A percentile compares a stretch with the other conserved stretches of the same genome.
These are phyloP conservation scores for Cydia strobilella DNA, from an alignment of 1,140 invertebrate genomes.

Conservation along the genomic window DNA sequence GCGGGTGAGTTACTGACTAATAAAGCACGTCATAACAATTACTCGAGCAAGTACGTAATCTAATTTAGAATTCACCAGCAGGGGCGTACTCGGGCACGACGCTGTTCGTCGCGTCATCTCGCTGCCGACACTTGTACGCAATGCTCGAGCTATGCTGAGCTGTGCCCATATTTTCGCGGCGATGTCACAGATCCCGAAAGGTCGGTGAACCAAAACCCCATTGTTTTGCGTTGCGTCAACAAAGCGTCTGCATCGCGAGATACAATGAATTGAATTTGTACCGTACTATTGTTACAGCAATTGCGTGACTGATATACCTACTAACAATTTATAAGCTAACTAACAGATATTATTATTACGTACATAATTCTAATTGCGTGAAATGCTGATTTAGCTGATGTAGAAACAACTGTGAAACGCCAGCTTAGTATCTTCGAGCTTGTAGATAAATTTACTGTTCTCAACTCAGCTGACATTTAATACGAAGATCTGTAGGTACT, in stretches of 20 bases:
- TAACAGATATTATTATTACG: conserved; percentile 31
- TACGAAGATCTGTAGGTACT: conserved; percentile 10
- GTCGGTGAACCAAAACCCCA: conserved; percentile 75
- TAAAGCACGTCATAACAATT: conserved; percentile 64
- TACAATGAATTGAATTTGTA: conserved; percentile 76
- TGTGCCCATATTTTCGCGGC: conserved; percentile 77
- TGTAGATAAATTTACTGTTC: conserved; percentile 18
- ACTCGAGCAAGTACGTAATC: conserved; percentile 59
- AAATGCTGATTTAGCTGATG: conserved; percentile 33
- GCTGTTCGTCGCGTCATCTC: conserved; percentile 65
- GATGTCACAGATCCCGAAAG: conserved; percentile 76
- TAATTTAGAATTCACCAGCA: conserved; percentile 73
- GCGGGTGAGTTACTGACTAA: conserved; percentile 49
- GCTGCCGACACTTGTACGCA: conserved; percentile 46
- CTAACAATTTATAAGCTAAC: conserved; percentile 32
- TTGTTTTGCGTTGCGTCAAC: conserved; percentile 78
- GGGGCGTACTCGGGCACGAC: conserved; percentile 70
- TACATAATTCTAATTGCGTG: conserved; percentile 36
- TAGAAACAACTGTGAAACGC: conserved; percentile 26
- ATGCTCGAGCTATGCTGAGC: conserved; percentile 52
- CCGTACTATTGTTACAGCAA: conserved; percentile 71
- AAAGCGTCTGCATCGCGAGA: conserved; percentile 70
- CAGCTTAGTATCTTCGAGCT: conserved; percentile 29
- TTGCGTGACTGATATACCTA: conserved; percentile 62
- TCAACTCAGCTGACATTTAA: conserved; percentile 25